phyloP scores from a whole-genome alignment of 2,888 invertebrate species.

The Aromia moschata region DNA sequence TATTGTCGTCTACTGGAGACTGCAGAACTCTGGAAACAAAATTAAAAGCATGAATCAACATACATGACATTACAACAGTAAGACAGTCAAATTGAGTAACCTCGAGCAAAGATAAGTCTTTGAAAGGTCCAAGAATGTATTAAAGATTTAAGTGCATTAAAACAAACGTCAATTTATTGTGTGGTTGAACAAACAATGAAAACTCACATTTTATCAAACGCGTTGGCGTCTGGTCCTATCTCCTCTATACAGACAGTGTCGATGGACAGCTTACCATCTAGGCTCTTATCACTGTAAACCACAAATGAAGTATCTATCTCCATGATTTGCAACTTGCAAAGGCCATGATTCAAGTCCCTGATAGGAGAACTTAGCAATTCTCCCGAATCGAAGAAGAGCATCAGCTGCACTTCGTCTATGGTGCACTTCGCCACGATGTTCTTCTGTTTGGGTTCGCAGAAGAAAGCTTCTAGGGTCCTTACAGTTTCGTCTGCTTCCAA shows the following conservation, averaged over 20 bases:
- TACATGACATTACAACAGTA: too few species aligned
- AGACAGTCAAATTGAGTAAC: too few species aligned
- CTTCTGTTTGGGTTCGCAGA: constrained; percentile 73
- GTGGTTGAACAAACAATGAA: not conserved
- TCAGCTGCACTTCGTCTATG: constrained; percentile 76
- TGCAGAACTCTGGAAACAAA: constrained; percentile 75
- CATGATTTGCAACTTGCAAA: constrained; percentile 75
- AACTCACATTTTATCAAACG: constrained; percentile 69
- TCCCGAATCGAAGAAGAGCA: constrained; percentile 77
- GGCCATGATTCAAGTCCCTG: constrained; percentile 74
- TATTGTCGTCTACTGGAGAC: constrained; percentile 69
- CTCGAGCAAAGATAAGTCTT: too few species aligned
- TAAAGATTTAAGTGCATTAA: too few species aligned
- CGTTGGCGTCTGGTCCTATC: constrained; percentile 73
- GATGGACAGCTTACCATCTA: constrained; percentile 75
- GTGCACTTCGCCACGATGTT: constrained; percentile 70
- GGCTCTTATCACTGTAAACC: constrained; percentile 73
- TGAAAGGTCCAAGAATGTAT: too few species aligned
- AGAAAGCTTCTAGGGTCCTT: constrained; percentile 77
- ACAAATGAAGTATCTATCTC: constrained; percentile 73
- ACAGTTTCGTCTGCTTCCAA: constrained; percentile 61
- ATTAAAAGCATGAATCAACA: constrained; percentile 5
- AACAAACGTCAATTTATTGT: too few species aligned
- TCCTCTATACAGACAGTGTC: constrained; percentile 77
- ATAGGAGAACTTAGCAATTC: constrained; percentile 80